phyloP scores from a whole-genome alignment of 2,113 vertebrate species.

The Campylorhamphus procurvoides region DNA sequence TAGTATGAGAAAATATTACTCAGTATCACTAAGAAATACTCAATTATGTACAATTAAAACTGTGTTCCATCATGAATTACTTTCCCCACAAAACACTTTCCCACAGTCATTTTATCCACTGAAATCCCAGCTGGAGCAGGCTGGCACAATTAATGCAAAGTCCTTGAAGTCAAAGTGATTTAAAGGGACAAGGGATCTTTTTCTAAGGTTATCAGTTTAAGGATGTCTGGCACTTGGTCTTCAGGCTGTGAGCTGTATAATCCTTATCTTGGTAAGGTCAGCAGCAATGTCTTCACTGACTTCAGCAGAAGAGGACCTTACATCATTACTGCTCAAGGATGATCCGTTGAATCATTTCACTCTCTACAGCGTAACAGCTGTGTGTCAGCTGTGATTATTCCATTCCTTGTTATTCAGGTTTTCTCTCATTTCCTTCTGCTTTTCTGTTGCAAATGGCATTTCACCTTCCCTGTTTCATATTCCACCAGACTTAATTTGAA shows the following conservation, averaged over 20 bases:
- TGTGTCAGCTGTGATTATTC: constrained; percentile 20
- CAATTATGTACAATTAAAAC: neutral
- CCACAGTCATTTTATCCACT: neutral
- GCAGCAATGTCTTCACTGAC: neutral
- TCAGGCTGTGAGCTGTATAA: neutral
- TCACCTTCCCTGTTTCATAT: constrained; percentile 2
- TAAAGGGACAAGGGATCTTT: neutral
- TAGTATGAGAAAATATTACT: neutral
- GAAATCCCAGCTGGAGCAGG: neutral
- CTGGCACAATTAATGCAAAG: neutral
- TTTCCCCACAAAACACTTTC: neutral
- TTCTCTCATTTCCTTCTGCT: constrained; percentile 15
- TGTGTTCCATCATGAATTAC: neutral
- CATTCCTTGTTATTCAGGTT: neutral
- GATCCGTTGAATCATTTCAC: neutral
- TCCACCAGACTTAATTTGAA: constrained; percentile 6
- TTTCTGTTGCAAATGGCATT: neutral
- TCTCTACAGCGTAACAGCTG: neutral
- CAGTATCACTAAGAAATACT: neutral
- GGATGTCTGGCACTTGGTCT: neutral
- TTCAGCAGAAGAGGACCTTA: neutral
- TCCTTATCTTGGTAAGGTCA: neutral
- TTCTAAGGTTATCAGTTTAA: neutral
- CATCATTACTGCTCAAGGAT: neutral
- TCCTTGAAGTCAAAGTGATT: neutral